Evolutionary conservation across 2,888 invertebrate genomes (phyloP).

Genomic region (Sminthurinus aureus): DNA sequence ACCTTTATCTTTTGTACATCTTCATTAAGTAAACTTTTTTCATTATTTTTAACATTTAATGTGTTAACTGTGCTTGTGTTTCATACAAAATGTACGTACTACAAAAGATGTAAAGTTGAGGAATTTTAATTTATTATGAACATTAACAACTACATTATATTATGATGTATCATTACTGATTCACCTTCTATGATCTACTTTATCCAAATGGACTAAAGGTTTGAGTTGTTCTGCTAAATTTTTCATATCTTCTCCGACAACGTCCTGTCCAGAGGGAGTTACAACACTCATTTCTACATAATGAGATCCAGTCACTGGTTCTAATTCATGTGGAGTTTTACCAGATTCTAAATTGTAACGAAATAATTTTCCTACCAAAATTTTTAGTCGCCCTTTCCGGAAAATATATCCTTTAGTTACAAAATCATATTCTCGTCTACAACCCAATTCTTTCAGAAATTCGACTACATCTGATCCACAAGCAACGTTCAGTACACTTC

Average conservation of each 20-base stretch:
- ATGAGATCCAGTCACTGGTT: slow-evolving; percentile 90
- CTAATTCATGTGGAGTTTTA: slow-evolving; percentile 73
- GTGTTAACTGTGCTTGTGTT: background rate
- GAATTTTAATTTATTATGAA: too few species aligned
- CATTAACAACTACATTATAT: background rate
- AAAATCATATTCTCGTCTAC: slow-evolving; percentile 91
- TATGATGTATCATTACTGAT: background rate
- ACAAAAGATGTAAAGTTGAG: too few species aligned
- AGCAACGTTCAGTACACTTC: slow-evolving; percentile 92
- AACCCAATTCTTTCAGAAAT: slow-evolving; percentile 90
- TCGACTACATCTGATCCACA: slow-evolving; percentile 89
- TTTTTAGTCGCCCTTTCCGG: slow-evolving; percentile 95
- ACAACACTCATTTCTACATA: slow-evolving; percentile 91
- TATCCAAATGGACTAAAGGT: slow-evolving; percentile 90
- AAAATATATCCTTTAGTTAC: slow-evolving; percentile 94
- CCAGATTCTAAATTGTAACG: slow-evolving; percentile 72
- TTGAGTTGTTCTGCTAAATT: slow-evolving; percentile 92
- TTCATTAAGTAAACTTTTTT: too few species aligned
- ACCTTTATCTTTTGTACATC: too few species aligned
- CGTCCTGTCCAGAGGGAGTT: slow-evolving; percentile 91
- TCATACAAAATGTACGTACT: background rate
- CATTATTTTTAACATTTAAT: too few species aligned
- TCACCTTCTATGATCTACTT: slow-evolving; percentile 76
- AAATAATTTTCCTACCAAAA: slow-evolving; percentile 93
- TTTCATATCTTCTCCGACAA: slow-evolving; percentile 94